A percentile compares a stretch with the other conserved stretches of the same genome.
Conservation (phyloP, 2,888 invertebrate genomes). For the Agrilus cyanescens region DNA sequence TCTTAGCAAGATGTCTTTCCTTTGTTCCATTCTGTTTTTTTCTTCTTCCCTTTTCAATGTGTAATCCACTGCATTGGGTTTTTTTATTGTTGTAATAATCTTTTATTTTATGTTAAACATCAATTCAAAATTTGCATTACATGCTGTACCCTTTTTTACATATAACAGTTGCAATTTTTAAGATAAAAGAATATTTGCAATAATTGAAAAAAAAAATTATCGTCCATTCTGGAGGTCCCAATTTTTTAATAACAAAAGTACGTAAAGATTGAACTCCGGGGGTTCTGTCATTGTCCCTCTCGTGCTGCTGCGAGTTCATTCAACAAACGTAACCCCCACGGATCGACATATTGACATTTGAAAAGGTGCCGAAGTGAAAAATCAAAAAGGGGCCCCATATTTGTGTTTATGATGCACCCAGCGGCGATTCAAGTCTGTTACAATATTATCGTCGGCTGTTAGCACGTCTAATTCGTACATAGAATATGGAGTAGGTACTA, state of each 20-base stretch:
- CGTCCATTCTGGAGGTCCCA: too few species aligned
- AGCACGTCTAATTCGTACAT: constrained; percentile 24
- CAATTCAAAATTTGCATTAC: too few species aligned
- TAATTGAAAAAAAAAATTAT: too few species aligned
- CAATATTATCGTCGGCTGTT: constrained; percentile 25
- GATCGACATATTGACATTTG: constrained; percentile 29
- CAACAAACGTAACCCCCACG: constrained; percentile 25
- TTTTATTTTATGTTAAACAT: too few species aligned
- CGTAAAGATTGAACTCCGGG: too few species aligned
- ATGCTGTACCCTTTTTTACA: too few species aligned
- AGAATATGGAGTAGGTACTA: too few species aligned
- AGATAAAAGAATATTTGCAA: too few species aligned
- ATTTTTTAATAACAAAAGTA: too few species aligned
- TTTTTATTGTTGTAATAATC: background rate
- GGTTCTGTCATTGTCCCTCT: constrained; percentile 14
- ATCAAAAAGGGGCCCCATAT: constrained; percentile 32
- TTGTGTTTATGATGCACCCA: constrained; percentile 35
- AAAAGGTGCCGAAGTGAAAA: constrained; percentile 37
- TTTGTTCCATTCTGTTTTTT: background rate
- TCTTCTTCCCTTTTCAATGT: background rate
- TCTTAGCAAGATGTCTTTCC: constrained; percentile 8
- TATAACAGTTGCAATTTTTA: too few species aligned
- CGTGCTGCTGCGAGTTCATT: constrained; percentile 16
- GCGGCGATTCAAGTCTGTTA: constrained; percentile 32
- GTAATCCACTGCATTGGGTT: background rate